These are phyloP conservation scores for Mixornis gularis DNA, from an alignment of 2,113 vertebrate genomes.

Conservation along the genomic window DNA sequence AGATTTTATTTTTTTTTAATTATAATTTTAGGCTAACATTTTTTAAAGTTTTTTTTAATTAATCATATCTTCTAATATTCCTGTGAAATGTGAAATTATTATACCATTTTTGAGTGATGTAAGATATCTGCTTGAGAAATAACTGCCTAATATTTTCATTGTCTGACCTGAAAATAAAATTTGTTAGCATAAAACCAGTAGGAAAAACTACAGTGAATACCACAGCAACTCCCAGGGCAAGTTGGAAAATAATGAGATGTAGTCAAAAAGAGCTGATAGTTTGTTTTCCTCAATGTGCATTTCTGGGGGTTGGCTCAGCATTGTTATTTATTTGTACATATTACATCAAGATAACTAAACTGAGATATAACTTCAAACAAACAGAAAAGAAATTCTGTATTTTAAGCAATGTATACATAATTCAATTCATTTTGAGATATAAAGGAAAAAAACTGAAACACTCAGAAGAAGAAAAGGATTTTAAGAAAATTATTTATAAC, in stretches of 20 bases:
- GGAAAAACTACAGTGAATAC: background rate
- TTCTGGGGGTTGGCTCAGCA: background rate
- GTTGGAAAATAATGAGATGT: background rate
- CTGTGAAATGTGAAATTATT: background rate
- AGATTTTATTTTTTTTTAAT: background rate
- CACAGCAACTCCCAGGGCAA: background rate
- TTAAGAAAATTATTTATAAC: background rate
- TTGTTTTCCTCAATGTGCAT: background rate
- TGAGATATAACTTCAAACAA: background rate
- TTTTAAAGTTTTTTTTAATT: background rate
- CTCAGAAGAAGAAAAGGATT: background rate
- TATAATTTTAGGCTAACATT: background rate
- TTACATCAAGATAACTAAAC: background rate
- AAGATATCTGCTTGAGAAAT: background rate
- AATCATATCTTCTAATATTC: background rate
- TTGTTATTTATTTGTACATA: background rate
- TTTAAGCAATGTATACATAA: background rate
- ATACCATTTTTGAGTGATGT: background rate
- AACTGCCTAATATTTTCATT: background rate
- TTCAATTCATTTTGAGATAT: fast-evolving
- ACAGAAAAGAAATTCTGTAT: background rate
- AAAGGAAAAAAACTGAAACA: background rate
- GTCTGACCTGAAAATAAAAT: background rate
- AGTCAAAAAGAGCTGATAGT: background rate
- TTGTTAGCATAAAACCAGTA: background rate